A percentile compares a stretch with the other conserved stretches of the same genome.
These are phyloP conservation scores for Oceanites oceanicus DNA, from an alignment of 2,113 vertebrate species.

Conservation along the genomic window DNA sequence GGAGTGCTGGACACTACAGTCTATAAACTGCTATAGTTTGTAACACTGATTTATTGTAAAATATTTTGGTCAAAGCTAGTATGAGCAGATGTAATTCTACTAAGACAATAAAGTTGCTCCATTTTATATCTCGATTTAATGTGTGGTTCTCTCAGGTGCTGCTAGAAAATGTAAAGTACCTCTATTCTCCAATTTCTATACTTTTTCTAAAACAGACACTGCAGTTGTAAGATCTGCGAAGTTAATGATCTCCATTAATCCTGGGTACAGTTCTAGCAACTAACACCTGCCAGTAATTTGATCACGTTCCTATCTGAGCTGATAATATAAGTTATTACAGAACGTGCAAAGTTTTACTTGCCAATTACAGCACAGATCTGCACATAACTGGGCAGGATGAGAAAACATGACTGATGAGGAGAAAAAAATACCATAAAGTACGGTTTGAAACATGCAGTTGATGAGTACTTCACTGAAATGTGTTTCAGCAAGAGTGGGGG, in stretches of 20 bases:
- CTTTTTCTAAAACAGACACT: neutral
- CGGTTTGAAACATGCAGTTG: neutral
- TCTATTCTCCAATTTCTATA: neutral
- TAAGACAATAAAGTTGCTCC: neutral
- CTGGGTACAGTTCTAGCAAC: neutral
- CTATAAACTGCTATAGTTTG: neutral
- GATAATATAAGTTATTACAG: neutral
- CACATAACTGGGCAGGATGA: neutral
- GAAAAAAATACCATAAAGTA: neutral
- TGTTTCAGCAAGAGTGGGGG: neutral
- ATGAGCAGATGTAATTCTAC: neutral
- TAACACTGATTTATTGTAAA: neutral
- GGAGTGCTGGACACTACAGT: neutral
- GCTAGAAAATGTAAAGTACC: neutral
- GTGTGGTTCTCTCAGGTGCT: neutral
- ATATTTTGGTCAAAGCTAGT: neutral
- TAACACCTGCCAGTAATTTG: neutral
- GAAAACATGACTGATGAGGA: neutral
- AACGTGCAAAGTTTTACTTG: neutral
- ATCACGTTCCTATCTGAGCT: neutral
- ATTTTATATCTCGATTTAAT: neutral
- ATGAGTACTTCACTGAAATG: neutral
- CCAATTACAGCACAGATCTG: neutral
- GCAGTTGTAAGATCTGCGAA: neutral
- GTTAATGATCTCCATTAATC: neutral